Percentiles rank a stretch among this genome's conserved stretches.
Evolutionary conservation across 1,140 invertebrate species (phyloP).

Genomic region (Calliphora vicina): DNA sequence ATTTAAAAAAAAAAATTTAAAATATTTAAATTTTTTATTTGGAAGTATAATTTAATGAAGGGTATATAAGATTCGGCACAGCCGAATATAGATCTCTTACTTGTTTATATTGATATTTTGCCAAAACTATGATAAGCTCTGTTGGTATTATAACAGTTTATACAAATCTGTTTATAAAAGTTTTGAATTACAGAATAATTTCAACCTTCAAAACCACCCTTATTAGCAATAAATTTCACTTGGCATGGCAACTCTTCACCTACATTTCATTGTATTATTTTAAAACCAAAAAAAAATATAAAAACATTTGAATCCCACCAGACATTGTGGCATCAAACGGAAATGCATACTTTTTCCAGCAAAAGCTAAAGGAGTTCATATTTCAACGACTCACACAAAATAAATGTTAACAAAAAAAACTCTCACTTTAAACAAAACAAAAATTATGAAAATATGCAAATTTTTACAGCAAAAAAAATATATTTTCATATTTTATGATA

Average conservation of each 20-base stretch:
- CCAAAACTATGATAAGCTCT: too few relatives aligned
- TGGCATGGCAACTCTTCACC: not conserved
- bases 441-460: not conserved
- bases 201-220: too few relatives aligned
- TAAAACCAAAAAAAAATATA: not conserved
- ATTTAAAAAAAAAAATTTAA: too few relatives aligned
- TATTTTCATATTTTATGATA: not conserved
- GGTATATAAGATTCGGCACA: too few relatives aligned
- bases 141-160: too few relatives aligned
- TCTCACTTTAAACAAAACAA: not conserved
- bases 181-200: too few relatives aligned
- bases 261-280: not conserved
- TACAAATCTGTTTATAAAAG: too few relatives aligned
- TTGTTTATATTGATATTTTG: too few relatives aligned
- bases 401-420: not conserved
- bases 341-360: conserved; percentile 1
- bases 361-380: not conserved
- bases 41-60: too few relatives aligned
- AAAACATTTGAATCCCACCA: not conserved
- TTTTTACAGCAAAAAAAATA: not conserved
- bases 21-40: too few relatives aligned
- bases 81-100: too few relatives aligned
- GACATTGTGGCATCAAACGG: conserved; percentile 8
- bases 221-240: too few relatives aligned
- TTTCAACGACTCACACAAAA: not conserved